Base-by-base conservation (phyloP, 2,113 vertebrate species). In the Scopus umbretta region DNA sequence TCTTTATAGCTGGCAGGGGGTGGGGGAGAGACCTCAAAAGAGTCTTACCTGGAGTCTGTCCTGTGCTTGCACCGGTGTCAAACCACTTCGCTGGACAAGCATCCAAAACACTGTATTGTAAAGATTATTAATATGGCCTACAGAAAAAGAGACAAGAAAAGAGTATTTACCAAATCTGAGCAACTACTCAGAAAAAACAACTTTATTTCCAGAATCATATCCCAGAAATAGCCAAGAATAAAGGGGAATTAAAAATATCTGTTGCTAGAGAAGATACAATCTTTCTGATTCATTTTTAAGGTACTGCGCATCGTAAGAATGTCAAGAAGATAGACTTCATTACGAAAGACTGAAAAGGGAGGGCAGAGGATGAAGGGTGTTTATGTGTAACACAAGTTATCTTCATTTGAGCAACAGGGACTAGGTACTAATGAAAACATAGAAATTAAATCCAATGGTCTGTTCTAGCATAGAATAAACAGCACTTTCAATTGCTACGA, bases 91-190 rank as follows among this genome's bases (percentile, higher is more conserved):
- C 63, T 99, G 99, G 13, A 99, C 98, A 45, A 99, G 98, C 55
- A 98, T 98, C 99, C 99, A 99, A 96, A 99, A 99, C 58, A 98
- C 98, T 34, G 99, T 99, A 94, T 99, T 99, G 93, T 99, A 99
- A 90, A 99, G 98, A 96, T 99, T 99, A 97, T 99, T 99, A 53
- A 99, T 97, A 89, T 99, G 99, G 97, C 99, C 99, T 99, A 94
- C 30, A 86, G 30, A 40, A 73, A 93, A 36, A 47, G 26, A 63
- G 10, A 43, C 22, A 90, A 23, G 83, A 52, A 43, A 18, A 21
- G 4, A n/a, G 10, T 30, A 61, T 36, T 92, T 82, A 79, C 17
- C 29, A 81, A 80, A 63, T 52, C 29, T 79, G 43, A 86, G 55
- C 5, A 9, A 74, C 11, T 23, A 8, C 11, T 52, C 23, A 45